Conservation (phyloP, 2,113 vertebrate species). For the Mirounga angustirostris region DNA sequence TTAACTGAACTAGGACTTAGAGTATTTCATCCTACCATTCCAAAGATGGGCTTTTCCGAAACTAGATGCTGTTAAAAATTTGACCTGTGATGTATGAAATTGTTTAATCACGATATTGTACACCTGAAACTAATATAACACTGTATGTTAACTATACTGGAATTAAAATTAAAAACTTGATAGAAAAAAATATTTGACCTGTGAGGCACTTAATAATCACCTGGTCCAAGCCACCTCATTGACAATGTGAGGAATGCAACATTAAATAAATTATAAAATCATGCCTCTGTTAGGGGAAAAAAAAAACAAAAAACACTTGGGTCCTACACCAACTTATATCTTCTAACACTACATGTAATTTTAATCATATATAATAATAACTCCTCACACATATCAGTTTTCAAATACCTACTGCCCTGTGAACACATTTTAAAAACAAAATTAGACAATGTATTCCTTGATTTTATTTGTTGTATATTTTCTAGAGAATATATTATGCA, state of each 20-base stretch:
- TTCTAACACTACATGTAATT: not conserved
- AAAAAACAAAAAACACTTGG: not conserved
- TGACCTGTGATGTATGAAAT: not conserved
- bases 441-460: not conserved
- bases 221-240: not conserved
- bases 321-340: not conserved
- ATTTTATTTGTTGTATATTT: not conserved
- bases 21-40: not conserved
- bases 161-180: too few relatives aligned
- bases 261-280: not conserved
- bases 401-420: not conserved
- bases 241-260: not conserved
- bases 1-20: not conserved
- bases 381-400: not conserved
- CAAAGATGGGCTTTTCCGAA: not conserved
- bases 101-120: too few relatives aligned
- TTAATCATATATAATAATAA: not conserved
- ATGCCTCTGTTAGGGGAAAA: not conserved
- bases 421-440: not conserved
- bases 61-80: not conserved
- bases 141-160: too few relatives aligned
- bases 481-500: not conserved
- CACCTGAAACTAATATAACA: too few relatives aligned
- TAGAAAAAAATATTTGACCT: not conserved
- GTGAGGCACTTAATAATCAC: not conserved